Conservation (phyloP, 2,888 invertebrate species). For the Agriopis marginaria region DNA sequence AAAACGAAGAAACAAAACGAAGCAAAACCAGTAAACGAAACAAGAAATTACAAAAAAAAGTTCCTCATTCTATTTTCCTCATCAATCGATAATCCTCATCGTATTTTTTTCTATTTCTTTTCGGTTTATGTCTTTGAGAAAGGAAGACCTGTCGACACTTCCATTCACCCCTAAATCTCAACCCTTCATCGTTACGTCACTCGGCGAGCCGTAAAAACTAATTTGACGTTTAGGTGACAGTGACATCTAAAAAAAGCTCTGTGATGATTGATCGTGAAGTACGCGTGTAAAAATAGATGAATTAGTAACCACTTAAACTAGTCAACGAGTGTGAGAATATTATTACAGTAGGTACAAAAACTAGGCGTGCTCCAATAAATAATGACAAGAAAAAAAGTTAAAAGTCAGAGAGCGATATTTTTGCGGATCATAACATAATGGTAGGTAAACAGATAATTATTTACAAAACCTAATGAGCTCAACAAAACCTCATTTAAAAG, state of each 20-base stretch:
- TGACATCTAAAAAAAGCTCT: constrained; percentile 8
- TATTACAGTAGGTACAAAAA: constrained; percentile 3
- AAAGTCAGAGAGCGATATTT: too few relatives aligned
- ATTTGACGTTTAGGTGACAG: constrained; percentile 24
- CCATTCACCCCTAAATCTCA: constrained; percentile 14
- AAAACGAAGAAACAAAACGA: too few relatives aligned
- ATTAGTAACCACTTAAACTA: constrained; percentile 17
- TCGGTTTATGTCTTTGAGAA: not conserved
- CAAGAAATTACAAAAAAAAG: too few relatives aligned
- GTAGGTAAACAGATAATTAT: too few relatives aligned
- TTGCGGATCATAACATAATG: too few relatives aligned
- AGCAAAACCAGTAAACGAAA: too few relatives aligned
- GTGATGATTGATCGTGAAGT: constrained; percentile 14
- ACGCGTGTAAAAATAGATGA: constrained; percentile 20
- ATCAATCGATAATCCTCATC: not conserved
- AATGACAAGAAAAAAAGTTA: not conserved
- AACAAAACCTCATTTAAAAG: too few relatives aligned
- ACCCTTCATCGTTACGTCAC: constrained; percentile 14
- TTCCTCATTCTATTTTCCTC: too few relatives aligned
- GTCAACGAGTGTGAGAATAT: constrained; percentile 12
- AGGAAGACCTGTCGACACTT: too few relatives aligned
- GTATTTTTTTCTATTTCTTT: not conserved
- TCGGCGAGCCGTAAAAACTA: constrained; percentile 12
- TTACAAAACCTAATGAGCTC: too few relatives aligned
- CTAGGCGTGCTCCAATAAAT: not conserved